Conservation (phyloP, 23 tunicate species). For the Ciona savignyi region DNA sequence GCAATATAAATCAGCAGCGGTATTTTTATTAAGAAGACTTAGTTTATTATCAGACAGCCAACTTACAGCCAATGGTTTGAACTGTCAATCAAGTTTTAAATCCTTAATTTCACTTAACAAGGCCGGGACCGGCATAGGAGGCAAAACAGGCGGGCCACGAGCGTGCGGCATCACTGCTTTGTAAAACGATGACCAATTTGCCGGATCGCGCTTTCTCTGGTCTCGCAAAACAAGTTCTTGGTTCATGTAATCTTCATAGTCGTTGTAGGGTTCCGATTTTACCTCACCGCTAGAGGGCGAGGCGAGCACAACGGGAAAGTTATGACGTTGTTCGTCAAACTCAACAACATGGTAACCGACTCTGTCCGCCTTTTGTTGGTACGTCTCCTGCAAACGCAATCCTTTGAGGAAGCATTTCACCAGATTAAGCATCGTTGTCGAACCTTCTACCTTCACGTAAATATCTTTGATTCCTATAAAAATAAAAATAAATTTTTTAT, state of each 20-base stretch:
- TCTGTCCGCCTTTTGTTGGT: conserved; percentile 79
- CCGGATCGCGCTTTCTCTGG: conserved; percentile 26
- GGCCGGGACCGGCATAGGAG: conserved; percentile 10
- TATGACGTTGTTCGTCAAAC: conserved; percentile 51
- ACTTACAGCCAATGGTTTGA: not conserved
- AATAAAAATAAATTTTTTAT: no score
- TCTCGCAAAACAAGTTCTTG: conserved; percentile 54
- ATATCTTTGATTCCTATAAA: conserved; percentile 81
- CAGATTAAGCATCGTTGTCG: conserved; percentile 65
- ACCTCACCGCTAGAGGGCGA: conserved; percentile 53
- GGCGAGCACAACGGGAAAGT: conserved; percentile 73
- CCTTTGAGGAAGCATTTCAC: conserved; percentile 81
- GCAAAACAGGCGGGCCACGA: conserved; percentile 56
- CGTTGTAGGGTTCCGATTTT: conserved; percentile 35
- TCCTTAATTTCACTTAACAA: conserved; percentile 19
- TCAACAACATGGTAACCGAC: conserved; percentile 85
- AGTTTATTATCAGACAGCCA: no score
- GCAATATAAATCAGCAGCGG: no score
- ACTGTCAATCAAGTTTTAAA: conserved; percentile 16
- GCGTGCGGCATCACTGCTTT: conserved; percentile 9
- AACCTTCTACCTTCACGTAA: conserved; percentile 60
- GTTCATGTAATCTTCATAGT: conserved; percentile 55
- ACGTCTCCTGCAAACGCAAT: conserved; percentile 55
- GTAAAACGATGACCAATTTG: not conserved
- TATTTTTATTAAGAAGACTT: no score